Evolutionary conservation across 2,113 vertebrate genomes (phyloP).

Genomic region (Geothlypis trichas): DNA sequence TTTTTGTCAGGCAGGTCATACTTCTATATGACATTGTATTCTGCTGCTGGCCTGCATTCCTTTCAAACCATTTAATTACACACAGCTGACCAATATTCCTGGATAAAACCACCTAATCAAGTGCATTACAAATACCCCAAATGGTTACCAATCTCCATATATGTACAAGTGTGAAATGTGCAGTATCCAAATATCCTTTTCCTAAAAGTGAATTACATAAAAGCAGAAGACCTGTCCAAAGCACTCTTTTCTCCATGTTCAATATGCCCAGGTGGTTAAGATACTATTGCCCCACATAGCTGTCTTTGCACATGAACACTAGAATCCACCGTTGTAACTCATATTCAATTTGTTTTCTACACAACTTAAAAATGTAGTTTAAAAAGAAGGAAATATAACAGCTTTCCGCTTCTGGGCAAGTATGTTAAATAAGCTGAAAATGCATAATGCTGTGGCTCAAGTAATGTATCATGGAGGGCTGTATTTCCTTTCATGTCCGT

Average conservation of each 20-base stretch:
- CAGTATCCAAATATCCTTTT: neutral
- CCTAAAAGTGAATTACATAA: neutral
- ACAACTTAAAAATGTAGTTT: neutral
- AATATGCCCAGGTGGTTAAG: neutral
- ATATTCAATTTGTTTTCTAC: neutral
- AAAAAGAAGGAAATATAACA: neutral
- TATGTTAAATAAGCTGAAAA: neutral
- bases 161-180: slow-evolving; percentile 46
- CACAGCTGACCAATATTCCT: slow-evolving; percentile 71
- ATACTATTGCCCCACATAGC: neutral
- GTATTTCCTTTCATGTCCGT: neutral
- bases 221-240: neutral
- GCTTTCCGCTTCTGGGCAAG: neutral
- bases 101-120: slow-evolving; percentile 61
- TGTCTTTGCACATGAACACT: neutral
- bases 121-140: slow-evolving; percentile 60
- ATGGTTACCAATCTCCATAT: slow-evolving; percentile 62
- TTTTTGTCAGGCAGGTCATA: neutral
- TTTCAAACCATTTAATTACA: slow-evolving; percentile 69
- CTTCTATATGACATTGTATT: neutral
- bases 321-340: neutral
- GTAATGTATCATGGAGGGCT: rapidly evolving
- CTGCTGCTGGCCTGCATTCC: slow-evolving; percentile 62
- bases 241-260: neutral
- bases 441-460: neutral